These are phyloP conservation scores for Perccottus glenii DNA, from an alignment of 2,113 vertebrate species.

Conservation along the genomic window DNA sequence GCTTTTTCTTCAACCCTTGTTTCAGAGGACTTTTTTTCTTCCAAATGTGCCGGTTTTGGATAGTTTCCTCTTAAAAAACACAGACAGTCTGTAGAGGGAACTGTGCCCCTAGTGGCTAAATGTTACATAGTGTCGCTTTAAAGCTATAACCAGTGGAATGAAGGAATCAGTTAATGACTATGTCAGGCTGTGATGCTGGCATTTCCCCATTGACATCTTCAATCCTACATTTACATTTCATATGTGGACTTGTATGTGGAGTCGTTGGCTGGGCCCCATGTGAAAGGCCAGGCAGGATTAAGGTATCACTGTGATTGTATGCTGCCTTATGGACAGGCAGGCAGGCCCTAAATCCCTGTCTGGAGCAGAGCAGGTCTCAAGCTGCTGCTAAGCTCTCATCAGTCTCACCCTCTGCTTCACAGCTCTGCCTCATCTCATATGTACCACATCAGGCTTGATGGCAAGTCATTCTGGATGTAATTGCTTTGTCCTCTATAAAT, in stretches of 20 bases:
- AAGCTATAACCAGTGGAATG: slow-evolving; percentile 15
- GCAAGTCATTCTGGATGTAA: slow-evolving; percentile 68
- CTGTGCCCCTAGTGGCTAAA: no score
- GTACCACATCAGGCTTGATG: slow-evolving; percentile 66
- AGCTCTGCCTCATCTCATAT: slow-evolving; percentile 34
- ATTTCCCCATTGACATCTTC: slow-evolving; percentile 65
- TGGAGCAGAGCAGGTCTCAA: slow-evolving; percentile 59
- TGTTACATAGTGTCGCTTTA: not conserved
- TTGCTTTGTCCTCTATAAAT: slow-evolving; percentile 69
- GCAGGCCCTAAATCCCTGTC: slow-evolving; percentile 76
- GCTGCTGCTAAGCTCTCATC: slow-evolving; percentile 76
- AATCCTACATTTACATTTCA: slow-evolving; percentile 72
- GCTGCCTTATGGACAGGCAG: slow-evolving; percentile 51
- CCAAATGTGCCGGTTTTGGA: no score
- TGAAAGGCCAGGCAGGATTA: slow-evolving; percentile 82
- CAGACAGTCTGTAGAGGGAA: no score
- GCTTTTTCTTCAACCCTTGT: no score
- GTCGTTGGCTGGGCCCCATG: slow-evolving; percentile 29
- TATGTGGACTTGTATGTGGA: slow-evolving; percentile 45
- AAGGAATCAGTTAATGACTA: slow-evolving; percentile 56
- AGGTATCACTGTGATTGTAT: slow-evolving; percentile 70
- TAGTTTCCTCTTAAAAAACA: no score
- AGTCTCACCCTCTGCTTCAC: slow-evolving; percentile 59
- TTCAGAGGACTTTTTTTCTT: no score
- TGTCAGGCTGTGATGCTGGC: slow-evolving; percentile 56